Evolutionary conservation across 1,140 invertebrate genomes (phyloP), one percentile per base, ranked within the genome.

Genomic region (Ooceraea biroi): DNA sequence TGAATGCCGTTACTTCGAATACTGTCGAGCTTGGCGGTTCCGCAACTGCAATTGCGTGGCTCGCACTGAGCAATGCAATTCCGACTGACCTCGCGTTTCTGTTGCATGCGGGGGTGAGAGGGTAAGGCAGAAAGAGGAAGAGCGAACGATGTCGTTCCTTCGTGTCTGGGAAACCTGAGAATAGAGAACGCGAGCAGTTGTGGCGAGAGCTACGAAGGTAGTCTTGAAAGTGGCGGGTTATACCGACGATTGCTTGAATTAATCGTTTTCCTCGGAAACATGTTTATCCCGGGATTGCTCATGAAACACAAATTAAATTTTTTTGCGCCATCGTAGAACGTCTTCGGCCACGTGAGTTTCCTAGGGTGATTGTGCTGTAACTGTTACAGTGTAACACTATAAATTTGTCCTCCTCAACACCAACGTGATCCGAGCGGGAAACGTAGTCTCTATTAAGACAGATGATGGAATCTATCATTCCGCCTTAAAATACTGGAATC

Each of bases 1-100:
- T 84, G 88, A 91, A 91, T 90, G 88, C 90, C 90, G 90, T 91
- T 91, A 91, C 89, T 88, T 90, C 50, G 86, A 91, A 85, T 87
- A 91, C 74, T 57, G 85, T 71, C 52, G 85, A 84, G 88, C 85
- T 90, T 84, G 69, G 86, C 36, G 83, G 87, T 91, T 90, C 77
- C 76, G 65, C 88, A 88, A 86, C 61, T 85, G 87, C 86, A 83
- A 89, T 83, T 78, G 78, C 87, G 84, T 71, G 73, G 68, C 61
- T 71, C 57, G 46, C 61, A 85, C 48, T 19, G 69, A 52, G 41
- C 69, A 41, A 72, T 83, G 65, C 58, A 77, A 73, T 88, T 50
- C 36, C 30, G 63, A 61, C 83, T 77, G 44, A 41, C 52, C 63
- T 27, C 10, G 48, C 71, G 8, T 25, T 71, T 84, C 74, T 73